Conservation (phyloP, 2,113 vertebrate genomes). For the Onychorhynchus coronatus region DNA sequence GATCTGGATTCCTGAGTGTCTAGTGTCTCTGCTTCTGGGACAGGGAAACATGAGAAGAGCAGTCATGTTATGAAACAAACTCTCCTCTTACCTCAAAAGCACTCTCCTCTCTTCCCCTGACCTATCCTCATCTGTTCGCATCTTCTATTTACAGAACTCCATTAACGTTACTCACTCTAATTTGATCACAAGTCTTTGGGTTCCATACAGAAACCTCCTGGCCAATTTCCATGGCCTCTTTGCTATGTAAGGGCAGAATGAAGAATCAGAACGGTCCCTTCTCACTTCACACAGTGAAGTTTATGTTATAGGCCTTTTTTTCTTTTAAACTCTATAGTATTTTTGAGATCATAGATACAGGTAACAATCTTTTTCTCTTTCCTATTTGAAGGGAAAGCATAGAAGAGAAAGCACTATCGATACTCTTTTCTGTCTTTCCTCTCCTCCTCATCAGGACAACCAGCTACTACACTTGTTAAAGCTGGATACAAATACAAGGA, state of each 20-base stretch:
- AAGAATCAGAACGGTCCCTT: background rate
- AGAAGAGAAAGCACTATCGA: background rate
- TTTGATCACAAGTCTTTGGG: slow-evolving; percentile 41
- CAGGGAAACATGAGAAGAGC: slow-evolving; percentile 62
- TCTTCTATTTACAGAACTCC: slow-evolving; percentile 68
- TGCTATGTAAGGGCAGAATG: background rate
- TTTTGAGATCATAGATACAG: background rate
- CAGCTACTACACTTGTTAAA: background rate
- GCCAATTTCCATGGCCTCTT: background rate
- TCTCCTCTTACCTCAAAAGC: slow-evolving; percentile 46
- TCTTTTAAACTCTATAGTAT: background rate
- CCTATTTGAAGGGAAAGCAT: background rate
- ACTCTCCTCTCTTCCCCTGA: slow-evolving; percentile 55
- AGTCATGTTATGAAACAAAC: slow-evolving; percentile 66
- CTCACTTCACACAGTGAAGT: background rate
- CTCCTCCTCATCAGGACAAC: background rate
- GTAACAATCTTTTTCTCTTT: background rate
- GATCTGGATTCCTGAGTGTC: slow-evolving; percentile 38
- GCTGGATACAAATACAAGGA: background rate
- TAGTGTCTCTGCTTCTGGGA: slow-evolving; percentile 37
- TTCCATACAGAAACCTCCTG: background rate
- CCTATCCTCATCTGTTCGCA: slow-evolving; percentile 58
- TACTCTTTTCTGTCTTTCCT: background rate
- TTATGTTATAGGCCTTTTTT: background rate
- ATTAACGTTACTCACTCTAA: slow-evolving; percentile 12